Conservation (phyloP, 2,797 vertebrate genomes). For the Hozukius guyotensis region DNA sequence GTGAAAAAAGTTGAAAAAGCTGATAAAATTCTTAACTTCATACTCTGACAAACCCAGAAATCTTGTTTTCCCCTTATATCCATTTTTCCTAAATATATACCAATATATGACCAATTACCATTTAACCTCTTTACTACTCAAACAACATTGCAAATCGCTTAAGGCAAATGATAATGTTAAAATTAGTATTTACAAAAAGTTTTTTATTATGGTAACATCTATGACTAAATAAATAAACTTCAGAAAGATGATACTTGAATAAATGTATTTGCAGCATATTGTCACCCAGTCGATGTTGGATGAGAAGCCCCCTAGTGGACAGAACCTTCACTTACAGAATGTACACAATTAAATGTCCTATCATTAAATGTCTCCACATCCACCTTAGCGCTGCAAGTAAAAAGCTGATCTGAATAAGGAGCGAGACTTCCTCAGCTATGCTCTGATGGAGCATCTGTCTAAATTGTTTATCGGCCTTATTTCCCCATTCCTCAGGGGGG, state of each 20-base stretch:
- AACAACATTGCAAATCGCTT: background rate
- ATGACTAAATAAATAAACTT: background rate
- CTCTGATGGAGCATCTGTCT: constrained; percentile 60
- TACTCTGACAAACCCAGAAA: too few species aligned
- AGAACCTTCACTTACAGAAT: constrained; percentile 15
- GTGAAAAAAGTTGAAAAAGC: background rate
- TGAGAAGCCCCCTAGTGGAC: constrained; percentile 27
- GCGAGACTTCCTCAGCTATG: constrained; percentile 14
- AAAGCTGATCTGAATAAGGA: constrained; percentile 56
- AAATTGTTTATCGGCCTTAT: constrained; percentile 58
- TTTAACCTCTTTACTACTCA: background rate
- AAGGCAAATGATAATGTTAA: background rate
- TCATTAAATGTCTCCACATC: constrained; percentile 26
- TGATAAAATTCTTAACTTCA: too few species aligned
- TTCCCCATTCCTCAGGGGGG: constrained; percentile 38
- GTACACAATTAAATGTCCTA: background rate
- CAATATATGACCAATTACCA: background rate
- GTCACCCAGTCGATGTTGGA: background rate
- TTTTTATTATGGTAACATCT: background rate
- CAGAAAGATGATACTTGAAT: background rate
- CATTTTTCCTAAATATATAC: background rate
- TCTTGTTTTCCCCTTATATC: background rate
- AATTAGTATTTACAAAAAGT: background rate
- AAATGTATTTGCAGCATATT: background rate
- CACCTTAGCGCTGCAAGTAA: constrained; percentile 22